Conservation (phyloP, 2,113 vertebrate genomes). For the Triplophysa rosa region DNA sequence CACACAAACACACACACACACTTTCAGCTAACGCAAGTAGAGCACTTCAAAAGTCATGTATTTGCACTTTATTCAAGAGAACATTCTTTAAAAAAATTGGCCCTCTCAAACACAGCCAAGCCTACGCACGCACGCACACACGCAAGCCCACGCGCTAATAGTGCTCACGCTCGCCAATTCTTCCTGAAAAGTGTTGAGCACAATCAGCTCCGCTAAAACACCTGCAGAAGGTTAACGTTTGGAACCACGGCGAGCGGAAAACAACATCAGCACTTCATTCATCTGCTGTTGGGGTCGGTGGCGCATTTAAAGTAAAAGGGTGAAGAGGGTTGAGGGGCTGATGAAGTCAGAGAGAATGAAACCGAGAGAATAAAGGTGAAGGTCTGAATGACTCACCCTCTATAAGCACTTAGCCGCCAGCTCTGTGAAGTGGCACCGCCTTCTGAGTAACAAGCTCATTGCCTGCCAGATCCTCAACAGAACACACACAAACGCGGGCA, state of each 20-base stretch:
- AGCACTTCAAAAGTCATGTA: no score
- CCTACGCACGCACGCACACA: slow-evolving; percentile 1
- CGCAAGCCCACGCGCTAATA: not conserved
- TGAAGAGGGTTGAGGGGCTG: slow-evolving; percentile 48
- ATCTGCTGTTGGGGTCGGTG: slow-evolving; percentile 37
- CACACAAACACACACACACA: not conserved
- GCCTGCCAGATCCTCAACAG: slow-evolving; percentile 42
- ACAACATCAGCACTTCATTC: slow-evolving; percentile 39
- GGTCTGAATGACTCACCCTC: slow-evolving; percentile 53
- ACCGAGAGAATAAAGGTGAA: slow-evolving; percentile 52
- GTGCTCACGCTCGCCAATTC: not conserved
- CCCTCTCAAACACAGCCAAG: not conserved
- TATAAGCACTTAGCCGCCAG: slow-evolving; percentile 57
- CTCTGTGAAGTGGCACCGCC: slow-evolving; percentile 59
- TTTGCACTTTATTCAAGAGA: no score
- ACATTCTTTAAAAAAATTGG: no score
- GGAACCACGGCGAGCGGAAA: slow-evolving; percentile 22
- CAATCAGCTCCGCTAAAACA: slow-evolving; percentile 41
- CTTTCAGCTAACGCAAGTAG: no score
- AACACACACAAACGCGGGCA: not conserved
- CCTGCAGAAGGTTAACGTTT: slow-evolving; percentile 51
- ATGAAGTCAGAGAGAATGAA: slow-evolving; percentile 51
- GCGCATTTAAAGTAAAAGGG: slow-evolving; percentile 37
- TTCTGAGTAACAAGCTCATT: slow-evolving; percentile 59
- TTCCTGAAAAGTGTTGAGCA: slow-evolving; percentile 27